A percentile compares a stretch with the other conserved stretches of the same genome.
Evolutionary conservation across 1,140 invertebrate species (phyloP).

Genomic region (Micrasema minimum): DNA sequence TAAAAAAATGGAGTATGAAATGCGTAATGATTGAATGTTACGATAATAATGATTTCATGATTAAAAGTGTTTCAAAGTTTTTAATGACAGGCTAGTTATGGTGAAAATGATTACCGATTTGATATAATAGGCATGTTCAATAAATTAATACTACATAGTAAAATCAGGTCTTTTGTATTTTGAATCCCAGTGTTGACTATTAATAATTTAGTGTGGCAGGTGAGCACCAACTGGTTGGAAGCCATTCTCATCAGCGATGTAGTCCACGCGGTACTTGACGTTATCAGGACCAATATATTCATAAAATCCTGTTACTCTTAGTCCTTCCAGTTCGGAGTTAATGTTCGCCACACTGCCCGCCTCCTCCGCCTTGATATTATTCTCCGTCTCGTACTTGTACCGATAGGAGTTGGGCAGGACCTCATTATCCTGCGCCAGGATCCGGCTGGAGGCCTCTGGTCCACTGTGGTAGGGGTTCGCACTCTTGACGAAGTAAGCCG

Average conservation of each 20-base stretch:
- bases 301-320: conserved; percentile 72
- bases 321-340: conserved; percentile 70
- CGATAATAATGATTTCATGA: too few species aligned
- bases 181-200: too few species aligned
- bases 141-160: too few species aligned
- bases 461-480: neutral
- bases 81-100: too few species aligned
- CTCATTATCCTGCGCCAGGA: conserved; percentile 49
- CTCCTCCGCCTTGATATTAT: conserved; percentile 62
- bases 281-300: conserved; percentile 70
- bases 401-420: conserved; percentile 57
- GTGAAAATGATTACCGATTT: too few species aligned
- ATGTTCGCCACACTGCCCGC: conserved; percentile 64
- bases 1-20: too few species aligned
- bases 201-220: too few species aligned
- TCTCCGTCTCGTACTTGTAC: conserved; percentile 60
- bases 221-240: conserved; percentile 71
- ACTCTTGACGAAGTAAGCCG: neutral
- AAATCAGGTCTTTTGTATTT: too few species aligned
- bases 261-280: conserved; percentile 69
- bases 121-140: too few species aligned
- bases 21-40: too few species aligned
- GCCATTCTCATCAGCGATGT: conserved; percentile 74
- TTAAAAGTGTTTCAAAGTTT: too few species aligned
- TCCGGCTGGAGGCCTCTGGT: conserved; percentile 36